Percentiles rank a stretch among this genome's conserved stretches.
Evolutionary conservation across 1,140 invertebrate genomes (phyloP).

Genomic region (Leucophenga varia): DNA sequence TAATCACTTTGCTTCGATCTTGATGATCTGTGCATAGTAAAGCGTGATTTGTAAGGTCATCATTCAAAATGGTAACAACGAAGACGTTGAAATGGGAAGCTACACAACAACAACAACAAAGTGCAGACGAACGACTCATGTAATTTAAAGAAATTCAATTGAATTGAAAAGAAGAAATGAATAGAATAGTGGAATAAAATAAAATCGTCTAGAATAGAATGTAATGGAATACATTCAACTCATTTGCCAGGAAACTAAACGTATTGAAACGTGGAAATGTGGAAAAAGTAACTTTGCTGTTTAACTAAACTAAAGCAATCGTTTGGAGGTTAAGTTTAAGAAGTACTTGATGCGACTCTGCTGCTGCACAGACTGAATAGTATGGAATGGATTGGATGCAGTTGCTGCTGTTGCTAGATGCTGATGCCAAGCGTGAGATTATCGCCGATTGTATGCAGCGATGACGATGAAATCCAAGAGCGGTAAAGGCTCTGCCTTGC

Average conservation of each 20-base stretch:
- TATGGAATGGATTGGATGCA: conserved; percentile 5
- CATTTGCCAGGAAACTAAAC: conserved; percentile 2
- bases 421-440: conserved; percentile 52
- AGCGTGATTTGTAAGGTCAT: conserved; percentile 55
- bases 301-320: conserved; percentile 37
- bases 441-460: conserved; percentile 52
- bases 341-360: background rate
- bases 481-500: conserved; percentile 10
- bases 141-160: conserved; percentile 50
- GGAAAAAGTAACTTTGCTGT: conserved; percentile 1
- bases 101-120: conserved; percentile 6
- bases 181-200: background rate
- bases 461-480: conserved; percentile 44
- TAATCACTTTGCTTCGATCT: conserved; percentile 40
- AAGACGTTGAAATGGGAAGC: background rate
- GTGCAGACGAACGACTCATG: conserved; percentile 37
- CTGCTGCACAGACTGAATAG: background rate
- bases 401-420: conserved; percentile 32
- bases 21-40: conserved; percentile 36
- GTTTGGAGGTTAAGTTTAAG: too few relatives aligned
- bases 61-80: conserved; percentile 46
- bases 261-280: too few relatives aligned
- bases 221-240: too few relatives aligned
- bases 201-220: too few relatives aligned
- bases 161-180: too few relatives aligned